A percentile compares a stretch with the other conserved stretches of the same genome.
Conservation (phyloP, 2,888 invertebrate species). For the Lissocephala sabroskyi region DNA sequence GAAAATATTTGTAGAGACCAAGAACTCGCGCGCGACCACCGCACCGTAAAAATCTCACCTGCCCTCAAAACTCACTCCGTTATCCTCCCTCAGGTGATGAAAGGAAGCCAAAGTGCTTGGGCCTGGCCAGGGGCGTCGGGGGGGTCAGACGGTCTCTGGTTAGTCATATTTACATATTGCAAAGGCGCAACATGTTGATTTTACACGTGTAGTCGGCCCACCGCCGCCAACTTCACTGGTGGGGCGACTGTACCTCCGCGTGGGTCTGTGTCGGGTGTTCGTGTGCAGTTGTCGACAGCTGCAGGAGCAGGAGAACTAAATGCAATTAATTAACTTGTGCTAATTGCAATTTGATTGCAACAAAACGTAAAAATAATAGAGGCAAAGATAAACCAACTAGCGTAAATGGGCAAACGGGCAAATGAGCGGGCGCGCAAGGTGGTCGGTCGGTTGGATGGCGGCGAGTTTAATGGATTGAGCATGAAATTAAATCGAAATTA, state of each 20-base stretch:
- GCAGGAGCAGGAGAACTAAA: conserved; percentile 22
- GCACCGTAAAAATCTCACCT: conserved; percentile 28
- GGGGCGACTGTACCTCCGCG: not conserved
- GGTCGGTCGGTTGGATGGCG: too few relatives aligned
- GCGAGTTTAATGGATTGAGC: not conserved
- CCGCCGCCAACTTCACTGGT: not conserved
- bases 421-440: too few relatives aligned
- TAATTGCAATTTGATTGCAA: conserved; percentile 52
- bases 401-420: too few relatives aligned
- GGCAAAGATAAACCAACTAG: not conserved
- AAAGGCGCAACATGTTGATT: conserved; percentile 49
- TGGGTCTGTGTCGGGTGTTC: not conserved
- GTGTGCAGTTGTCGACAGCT: conserved; percentile 8
- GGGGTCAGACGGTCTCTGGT: too few relatives aligned
- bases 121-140: too few relatives aligned
- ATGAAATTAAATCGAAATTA: conserved; percentile 4
- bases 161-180: conserved; percentile 26
- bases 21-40: not conserved
- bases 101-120: too few relatives aligned
- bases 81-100: too few relatives aligned
- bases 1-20: conserved; percentile 41
- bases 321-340: conserved; percentile 54
- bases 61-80: conserved; percentile 29
- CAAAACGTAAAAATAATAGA: conserved; percentile 14
- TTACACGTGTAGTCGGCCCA: conserved; percentile 37